Percentiles rank a stretch among this genome's conserved stretches.
phyloP scores from a whole-genome alignment of 2,113 vertebrate species.

The Coturnix japonica region DNA sequence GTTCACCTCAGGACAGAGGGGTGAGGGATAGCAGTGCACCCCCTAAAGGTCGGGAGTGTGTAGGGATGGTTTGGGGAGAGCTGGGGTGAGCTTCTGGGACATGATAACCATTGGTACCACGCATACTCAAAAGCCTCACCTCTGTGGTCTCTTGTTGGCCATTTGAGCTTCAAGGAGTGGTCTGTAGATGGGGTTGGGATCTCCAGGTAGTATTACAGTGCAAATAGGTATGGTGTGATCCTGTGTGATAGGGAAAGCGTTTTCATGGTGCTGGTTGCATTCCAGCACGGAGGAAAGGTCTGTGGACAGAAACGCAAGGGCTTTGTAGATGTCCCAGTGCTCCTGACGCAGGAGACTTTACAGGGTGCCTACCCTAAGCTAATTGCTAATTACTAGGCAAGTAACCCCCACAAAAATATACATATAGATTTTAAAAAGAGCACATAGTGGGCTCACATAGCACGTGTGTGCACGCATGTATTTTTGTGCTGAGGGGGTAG shows the following conservation, averaged over 20 bases:
- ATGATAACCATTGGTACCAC: neutral
- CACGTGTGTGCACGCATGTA: conserved; percentile 31
- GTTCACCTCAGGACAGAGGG: neutral
- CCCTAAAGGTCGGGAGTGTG: neutral
- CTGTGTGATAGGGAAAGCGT: neutral
- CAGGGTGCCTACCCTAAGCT: neutral
- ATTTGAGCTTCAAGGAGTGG: neutral
- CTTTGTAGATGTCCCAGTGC: neutral
- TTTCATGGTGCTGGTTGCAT: neutral
- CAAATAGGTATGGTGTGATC: neutral
- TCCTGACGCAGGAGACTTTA: neutral
- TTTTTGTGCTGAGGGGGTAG: conserved; percentile 64
- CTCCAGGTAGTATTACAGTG: neutral
- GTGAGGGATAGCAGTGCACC: neutral
- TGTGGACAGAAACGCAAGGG: neutral
- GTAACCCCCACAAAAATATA: neutral
- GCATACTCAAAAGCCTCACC: neutral
- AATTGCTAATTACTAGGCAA: neutral
- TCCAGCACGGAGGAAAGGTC: neutral
- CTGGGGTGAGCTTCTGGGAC: fast-evolving
- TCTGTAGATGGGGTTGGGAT: neutral
- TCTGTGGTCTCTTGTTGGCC: neutral
- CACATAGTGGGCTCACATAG: neutral
- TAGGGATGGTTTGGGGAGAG: neutral
- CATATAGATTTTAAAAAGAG: conserved; percentile 14